Conservation (phyloP, 1,140 invertebrate species). For the Heliconius hewitsoni region DNA sequence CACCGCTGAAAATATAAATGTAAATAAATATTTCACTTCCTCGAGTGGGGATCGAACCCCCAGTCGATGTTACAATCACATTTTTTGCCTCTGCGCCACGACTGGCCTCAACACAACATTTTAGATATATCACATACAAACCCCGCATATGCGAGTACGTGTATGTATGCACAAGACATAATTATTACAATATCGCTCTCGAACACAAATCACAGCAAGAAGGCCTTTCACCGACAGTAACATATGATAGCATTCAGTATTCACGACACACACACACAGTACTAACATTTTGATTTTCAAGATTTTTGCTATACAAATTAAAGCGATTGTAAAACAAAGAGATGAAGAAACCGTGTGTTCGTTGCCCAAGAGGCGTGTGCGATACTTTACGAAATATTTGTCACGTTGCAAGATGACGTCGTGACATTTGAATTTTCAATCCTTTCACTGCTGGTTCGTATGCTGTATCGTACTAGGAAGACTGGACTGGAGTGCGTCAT, state of each 20-base stretch:
- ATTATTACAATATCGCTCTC: slow-evolving; percentile 12
- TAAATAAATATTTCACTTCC: too few relatives aligned
- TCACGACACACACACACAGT: slow-evolving; percentile 14
- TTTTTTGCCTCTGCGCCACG: too few relatives aligned
- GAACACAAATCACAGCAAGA: slow-evolving; percentile 23
- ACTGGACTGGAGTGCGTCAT: slow-evolving; percentile 33
- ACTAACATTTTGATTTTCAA: slow-evolving; percentile 24
- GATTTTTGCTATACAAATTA: slow-evolving; percentile 42
- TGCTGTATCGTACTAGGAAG: slow-evolving; percentile 38
- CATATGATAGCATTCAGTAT: slow-evolving; percentile 22
- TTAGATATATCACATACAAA: too few relatives aligned
- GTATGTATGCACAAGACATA: slow-evolving; percentile 12
- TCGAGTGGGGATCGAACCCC: too few relatives aligned
- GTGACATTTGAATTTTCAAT: slow-evolving; percentile 63
- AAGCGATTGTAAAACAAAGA: slow-evolving; percentile 52
- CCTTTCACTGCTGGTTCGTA: slow-evolving; percentile 61
- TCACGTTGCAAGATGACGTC: slow-evolving; percentile 60
- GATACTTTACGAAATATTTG: slow-evolving; percentile 70
- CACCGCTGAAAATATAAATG: too few relatives aligned
- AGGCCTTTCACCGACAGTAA: slow-evolving; percentile 28
- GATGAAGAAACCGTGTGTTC: slow-evolving; percentile 51
- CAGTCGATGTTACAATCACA: too few relatives aligned
- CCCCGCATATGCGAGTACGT: neutral
- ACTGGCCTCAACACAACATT: too few relatives aligned
- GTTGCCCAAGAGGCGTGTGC: slow-evolving; percentile 60